A percentile compares a stretch with the other conserved stretches of the same genome.
Evolutionary conservation across 1,140 invertebrate species (phyloP).

Genomic region (Contarinia nasturtii): DNA sequence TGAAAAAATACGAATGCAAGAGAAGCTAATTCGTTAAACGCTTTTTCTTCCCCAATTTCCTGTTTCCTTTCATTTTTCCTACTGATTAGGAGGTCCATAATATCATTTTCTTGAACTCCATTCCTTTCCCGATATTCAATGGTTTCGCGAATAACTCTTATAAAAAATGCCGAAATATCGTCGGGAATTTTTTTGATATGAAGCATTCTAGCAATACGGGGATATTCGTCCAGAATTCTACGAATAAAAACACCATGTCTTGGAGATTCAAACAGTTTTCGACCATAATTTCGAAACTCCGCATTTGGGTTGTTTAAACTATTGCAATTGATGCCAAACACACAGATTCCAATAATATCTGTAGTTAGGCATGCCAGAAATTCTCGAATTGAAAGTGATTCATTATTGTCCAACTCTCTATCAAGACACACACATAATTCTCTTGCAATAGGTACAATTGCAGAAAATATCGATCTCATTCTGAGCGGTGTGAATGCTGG

Average conservation of each 20-base stretch:
- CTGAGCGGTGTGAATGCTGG: conserved; percentile 28
- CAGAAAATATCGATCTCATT: conserved; percentile 28
- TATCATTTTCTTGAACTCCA: conserved; percentile 17
- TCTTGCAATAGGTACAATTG: conserved; percentile 23
- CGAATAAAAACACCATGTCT: conserved; percentile 1
- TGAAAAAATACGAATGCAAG: conserved; percentile 41
- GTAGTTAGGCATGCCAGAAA: conserved; percentile 33
- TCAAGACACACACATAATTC: conserved; percentile 17
- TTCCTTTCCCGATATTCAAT: conserved; percentile 19
- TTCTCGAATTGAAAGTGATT: conserved; percentile 28
- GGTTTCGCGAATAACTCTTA: conserved; percentile 8
- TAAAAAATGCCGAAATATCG: conserved; percentile 7
- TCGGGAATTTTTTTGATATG: conserved; percentile 9
- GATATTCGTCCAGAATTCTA: conserved; percentile 10
- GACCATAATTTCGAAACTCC: conserved; percentile 22
- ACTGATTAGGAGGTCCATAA: conserved; percentile 10
- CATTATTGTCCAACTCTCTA: conserved; percentile 9
- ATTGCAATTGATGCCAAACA: conserved; percentile 34
- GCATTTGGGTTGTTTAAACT: conserved; percentile 26
- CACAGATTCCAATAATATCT: conserved; percentile 35
- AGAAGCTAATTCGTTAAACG: conserved; percentile 21
- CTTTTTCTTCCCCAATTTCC: conserved; percentile 4
- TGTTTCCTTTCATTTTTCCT: conserved; percentile 2
- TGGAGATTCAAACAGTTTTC: conserved; percentile 6
- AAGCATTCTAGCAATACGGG: conserved; percentile 7